Evolutionary conservation across 2,888 invertebrate species (phyloP).

Genomic region (Chelonus formosanus): DNA sequence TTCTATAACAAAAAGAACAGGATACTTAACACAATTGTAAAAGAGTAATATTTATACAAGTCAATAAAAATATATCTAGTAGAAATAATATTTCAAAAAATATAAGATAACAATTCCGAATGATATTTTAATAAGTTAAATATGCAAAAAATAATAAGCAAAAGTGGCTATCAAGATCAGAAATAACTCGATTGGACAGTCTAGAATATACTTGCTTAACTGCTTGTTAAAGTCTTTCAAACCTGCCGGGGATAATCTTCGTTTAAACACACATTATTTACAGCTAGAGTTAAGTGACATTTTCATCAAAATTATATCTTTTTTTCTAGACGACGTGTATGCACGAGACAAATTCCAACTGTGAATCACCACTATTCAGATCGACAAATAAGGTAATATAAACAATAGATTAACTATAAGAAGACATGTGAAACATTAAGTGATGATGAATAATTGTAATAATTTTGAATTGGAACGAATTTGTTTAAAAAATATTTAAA

Average conservation of each 20-base stretch:
- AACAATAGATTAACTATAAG: not conserved
- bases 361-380: slow-evolving; percentile 50
- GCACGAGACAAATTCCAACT: slow-evolving; percentile 45
- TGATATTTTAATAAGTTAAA: too few species aligned
- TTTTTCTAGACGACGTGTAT: slow-evolving; percentile 55
- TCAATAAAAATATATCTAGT: too few species aligned
- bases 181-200: slow-evolving; percentile 36
- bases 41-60: too few species aligned
- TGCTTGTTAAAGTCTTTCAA: slow-evolving; percentile 10
- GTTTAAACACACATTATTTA: slow-evolving; percentile 28
- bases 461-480: not conserved
- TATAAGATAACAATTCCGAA: too few species aligned
- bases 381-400: slow-evolving; percentile 54
- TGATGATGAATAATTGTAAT: too few species aligned
- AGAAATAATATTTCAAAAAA: too few species aligned
- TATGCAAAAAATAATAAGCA: too few species aligned
- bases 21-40: too few species aligned
- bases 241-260: slow-evolving; percentile 31
- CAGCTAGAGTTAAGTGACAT: too few species aligned
- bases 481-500: not conserved
- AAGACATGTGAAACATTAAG: too few species aligned
- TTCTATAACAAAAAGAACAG: too few species aligned
- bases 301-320: slow-evolving; percentile 7
- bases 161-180: slow-evolving; percentile 33
- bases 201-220: slow-evolving; percentile 20